Percentiles rank a stretch among this genome's conserved stretches.
These are phyloP conservation scores for Heterodera carotae DNA, from an alignment of 1,140 invertebrate species.

Conservation along the genomic window DNA sequence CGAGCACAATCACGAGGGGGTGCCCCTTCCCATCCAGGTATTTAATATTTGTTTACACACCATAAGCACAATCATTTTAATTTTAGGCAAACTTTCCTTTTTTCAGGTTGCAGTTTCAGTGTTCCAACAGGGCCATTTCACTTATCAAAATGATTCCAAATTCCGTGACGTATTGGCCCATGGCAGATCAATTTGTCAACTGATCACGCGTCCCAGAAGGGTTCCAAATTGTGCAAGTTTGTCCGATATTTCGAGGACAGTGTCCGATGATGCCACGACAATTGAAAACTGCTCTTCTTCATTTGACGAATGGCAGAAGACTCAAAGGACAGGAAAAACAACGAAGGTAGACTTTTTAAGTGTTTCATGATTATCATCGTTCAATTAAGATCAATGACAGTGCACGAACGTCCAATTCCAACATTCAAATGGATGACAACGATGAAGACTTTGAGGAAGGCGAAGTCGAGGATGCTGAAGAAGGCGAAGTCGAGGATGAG, in stretches of 20 bases:
- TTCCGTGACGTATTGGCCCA: conserved; percentile 7
- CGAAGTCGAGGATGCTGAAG: neutral
- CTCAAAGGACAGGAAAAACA: neutral
- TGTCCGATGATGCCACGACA: neutral
- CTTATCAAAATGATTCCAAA: neutral
- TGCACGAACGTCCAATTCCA: neutral
- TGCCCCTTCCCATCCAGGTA: conserved; percentile 38
- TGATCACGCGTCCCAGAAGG: conserved; percentile 15
- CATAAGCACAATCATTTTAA: conserved; percentile 17
- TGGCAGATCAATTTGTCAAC: conserved; percentile 8
- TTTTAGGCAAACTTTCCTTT: too few relatives aligned
- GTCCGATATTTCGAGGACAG: neutral
- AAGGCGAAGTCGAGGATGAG: neutral
- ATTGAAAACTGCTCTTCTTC: neutral
- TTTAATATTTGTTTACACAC: neutral
- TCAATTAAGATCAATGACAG: neutral
- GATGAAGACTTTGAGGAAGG: neutral
- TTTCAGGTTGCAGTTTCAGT: conserved; percentile 25
- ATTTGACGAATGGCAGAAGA: too few relatives aligned
- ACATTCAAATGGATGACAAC: neutral
- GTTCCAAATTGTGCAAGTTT: neutral
- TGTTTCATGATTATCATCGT: neutral
- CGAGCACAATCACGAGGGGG: conserved; percentile 28
- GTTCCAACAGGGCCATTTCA: conserved; percentile 1
- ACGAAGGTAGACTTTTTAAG: neutral